Conservation (phyloP, 1,140 invertebrate species). For the Armadillidium nasatum region DNA sequence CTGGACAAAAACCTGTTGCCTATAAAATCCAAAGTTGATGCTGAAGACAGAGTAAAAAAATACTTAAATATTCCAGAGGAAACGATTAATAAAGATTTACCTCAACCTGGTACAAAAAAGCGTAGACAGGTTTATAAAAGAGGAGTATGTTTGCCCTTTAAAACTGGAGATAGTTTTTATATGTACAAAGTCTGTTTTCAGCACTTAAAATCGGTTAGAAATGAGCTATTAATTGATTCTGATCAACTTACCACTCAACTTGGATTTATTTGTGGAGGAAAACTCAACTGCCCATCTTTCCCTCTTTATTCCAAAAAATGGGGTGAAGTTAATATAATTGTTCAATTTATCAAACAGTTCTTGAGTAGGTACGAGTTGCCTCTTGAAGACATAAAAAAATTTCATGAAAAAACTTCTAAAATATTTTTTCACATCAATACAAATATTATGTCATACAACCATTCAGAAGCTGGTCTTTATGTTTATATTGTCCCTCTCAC, state of each 20-base stretch:
- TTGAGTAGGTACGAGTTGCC: background rate
- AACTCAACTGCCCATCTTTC: conserved; percentile 22
- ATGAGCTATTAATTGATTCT: background rate
- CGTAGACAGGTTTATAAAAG: conserved; percentile 30
- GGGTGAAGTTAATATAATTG: conserved; percentile 30
- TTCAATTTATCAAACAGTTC: conserved; percentile 8
- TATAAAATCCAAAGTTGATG: background rate
- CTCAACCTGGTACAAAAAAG: conserved; percentile 34
- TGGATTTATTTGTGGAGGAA: conserved; percentile 22
- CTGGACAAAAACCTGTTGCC: conserved; percentile 33
- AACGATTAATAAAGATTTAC: background rate
- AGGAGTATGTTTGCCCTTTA: conserved; percentile 28
- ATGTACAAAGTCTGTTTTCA: conserved; percentile 19
- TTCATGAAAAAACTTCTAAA: conserved; percentile 36
- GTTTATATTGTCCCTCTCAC: conserved; percentile 20
- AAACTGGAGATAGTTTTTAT: background rate
- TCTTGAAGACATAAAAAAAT: conserved; percentile 30
- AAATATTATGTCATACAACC: conserved; percentile 22
- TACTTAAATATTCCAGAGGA: conserved; percentile 27
- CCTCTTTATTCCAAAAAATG: conserved; percentile 37
- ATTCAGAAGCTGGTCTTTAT: background rate
- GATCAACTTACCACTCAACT: conserved; percentile 1
- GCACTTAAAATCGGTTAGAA: background rate
- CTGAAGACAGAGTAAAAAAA: conserved; percentile 20
- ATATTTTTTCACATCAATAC: conserved; percentile 22